Percentiles rank a stretch among this genome's conserved stretches.
phyloP scores from a whole-genome alignment of 1,140 invertebrate genomes.

The Listronotus oregonensis region DNA sequence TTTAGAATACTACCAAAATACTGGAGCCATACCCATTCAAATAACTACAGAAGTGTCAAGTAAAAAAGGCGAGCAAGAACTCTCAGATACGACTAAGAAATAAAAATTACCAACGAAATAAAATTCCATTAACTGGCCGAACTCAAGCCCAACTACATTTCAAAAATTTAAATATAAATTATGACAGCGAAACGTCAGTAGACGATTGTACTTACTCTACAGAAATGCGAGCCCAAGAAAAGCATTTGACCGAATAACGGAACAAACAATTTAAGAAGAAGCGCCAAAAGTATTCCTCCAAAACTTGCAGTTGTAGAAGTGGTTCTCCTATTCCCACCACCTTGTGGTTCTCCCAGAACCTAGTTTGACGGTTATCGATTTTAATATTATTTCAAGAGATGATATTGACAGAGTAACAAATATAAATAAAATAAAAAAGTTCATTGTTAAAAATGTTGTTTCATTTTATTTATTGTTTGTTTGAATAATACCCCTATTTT shows the following conservation, averaged over 20 bases:
- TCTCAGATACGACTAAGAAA: constrained; percentile 60
- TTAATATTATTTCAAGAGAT: constrained; percentile 69
- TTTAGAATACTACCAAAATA: constrained; percentile 79
- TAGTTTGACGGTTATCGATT: constrained; percentile 72
- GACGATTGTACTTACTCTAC: constrained; percentile 53
- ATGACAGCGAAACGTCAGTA: constrained; percentile 59
- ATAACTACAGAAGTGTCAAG: constrained; percentile 60
- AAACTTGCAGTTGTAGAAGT: constrained; percentile 46
- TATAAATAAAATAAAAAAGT: constrained; percentile 34
- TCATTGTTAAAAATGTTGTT: background rate
- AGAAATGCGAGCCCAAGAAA: constrained; percentile 40
- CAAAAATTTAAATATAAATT: constrained; percentile 64
- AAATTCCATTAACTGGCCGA: constrained; percentile 60
- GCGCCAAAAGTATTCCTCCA: constrained; percentile 20
- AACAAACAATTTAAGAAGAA: constrained; percentile 45
- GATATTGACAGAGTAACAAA: constrained; percentile 42
- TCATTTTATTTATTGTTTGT: no score
- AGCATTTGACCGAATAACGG: constrained; percentile 40
- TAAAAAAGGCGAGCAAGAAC: constrained; percentile 55
- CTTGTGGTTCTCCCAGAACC: constrained; percentile 60
- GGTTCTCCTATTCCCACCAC: constrained; percentile 45
- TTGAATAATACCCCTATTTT: no score
- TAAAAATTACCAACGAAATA: constrained; percentile 59
- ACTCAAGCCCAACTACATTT: constrained; percentile 64
- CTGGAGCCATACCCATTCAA: constrained; percentile 68